Evolutionary conservation across 2,113 vertebrate species (phyloP), one percentile per base, ranked within the genome.

Genomic region (Anoura caudifer): DNA sequence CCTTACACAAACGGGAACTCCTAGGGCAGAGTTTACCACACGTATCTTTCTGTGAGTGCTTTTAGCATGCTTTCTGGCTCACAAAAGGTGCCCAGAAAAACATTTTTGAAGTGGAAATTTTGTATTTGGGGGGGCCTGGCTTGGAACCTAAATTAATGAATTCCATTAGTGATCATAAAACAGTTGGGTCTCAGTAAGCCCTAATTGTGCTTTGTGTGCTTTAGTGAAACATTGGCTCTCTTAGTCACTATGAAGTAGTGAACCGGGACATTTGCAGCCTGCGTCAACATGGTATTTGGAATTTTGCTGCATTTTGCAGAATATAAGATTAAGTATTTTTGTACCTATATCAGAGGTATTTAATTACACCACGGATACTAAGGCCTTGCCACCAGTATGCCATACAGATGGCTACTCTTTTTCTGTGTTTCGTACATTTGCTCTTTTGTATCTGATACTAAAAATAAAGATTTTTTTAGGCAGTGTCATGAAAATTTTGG

Each of bases 261-360:
- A 91, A 73, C 67, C 63, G 73, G 90, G 56, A 52, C 81, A 76
- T 75, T 80, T 90, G 85, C 76, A 56, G 0, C 91, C 69, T 76
- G 50, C 31, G 22, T 83, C 80, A 65, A 20, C 24, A 16, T 85
- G 45, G 72, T 45, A 56, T 89, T 96, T 88, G 80, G 87, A 67
- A 79, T 87, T 80, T 82, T 94, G 77, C 63, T 95, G 56, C 63
- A 50, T n/a, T 93, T 95, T 93, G 38, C 36, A 80, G 63, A 95
- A 93, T 87, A 79, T 83, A 80, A 90, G 75, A 92, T 82, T 9
- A 82, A 92, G 33, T 94, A 61, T 54, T 69, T 95, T 86, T 63
- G 4, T 20, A 0, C 75, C 61, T 94, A 52, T 75, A 69, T 67
- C 79, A 75, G 22, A 80, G 22, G 10, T 43, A 41, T 54, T 89